Evolutionary conservation across 2,113 vertebrate species (phyloP).

Genomic region (Zingel zingel): DNA sequence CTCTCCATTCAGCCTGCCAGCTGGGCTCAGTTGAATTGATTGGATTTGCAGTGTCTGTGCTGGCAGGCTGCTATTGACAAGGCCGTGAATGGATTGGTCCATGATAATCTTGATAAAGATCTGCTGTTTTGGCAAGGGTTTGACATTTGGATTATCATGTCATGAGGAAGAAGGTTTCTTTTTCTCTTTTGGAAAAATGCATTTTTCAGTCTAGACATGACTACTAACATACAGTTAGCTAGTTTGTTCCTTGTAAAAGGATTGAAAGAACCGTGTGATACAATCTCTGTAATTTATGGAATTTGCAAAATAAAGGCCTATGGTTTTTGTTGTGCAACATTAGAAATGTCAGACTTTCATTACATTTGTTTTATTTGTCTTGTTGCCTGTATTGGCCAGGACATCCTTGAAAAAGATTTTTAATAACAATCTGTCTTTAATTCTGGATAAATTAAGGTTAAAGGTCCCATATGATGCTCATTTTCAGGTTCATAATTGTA

Average conservation of each 20-base stretch:
- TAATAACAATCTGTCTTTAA: no score
- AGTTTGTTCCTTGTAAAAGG: not conserved
- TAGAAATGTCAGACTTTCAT: not conserved
- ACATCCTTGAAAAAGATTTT: no score
- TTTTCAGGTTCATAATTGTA: no score
- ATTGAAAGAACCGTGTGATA: not conserved
- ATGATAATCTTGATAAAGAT: constrained; percentile 19
- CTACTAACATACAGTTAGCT: not conserved
- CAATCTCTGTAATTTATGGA: no score
- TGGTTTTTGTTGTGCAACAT: not conserved
- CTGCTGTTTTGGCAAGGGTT: not conserved
- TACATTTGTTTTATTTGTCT: no score
- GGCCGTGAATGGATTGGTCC: not conserved
- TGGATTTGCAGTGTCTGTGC: not conserved
- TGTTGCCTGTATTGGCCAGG: no score
- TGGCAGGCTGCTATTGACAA: not conserved
- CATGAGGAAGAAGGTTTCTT: not conserved
- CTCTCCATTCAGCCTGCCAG: not conserved
- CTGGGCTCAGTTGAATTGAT: not conserved
- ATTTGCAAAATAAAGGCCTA: not conserved
- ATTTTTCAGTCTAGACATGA: not conserved
- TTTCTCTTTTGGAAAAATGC: not conserved
- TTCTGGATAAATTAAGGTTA: no score
- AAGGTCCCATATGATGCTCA: no score
- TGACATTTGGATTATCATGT: constrained; percentile 1